Base-by-base conservation (phyloP, 1,140 invertebrate genomes). In the Ceratina australensis region DNA sequence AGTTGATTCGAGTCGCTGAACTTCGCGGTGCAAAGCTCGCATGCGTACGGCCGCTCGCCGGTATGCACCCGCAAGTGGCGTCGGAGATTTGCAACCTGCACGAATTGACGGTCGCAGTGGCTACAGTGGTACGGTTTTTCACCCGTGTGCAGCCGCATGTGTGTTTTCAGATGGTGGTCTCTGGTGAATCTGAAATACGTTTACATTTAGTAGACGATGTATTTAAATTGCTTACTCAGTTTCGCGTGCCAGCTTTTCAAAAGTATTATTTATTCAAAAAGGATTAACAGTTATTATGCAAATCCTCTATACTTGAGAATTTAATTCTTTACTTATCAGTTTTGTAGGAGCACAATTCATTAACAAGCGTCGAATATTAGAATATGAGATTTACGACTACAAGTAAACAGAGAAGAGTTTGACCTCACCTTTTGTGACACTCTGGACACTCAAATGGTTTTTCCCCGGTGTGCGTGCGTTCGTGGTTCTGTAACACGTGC, bases 401-500 rank as follows among this genome's bases (percentile, higher is more conserved):
- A 33, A 2, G 2, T 3, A 33, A 5, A 33, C 28, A 33, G 28
- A 33, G 5, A 50, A 50, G 16, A 20, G 2, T 26, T 0, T 28
- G 0, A 56, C 15, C 81, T 85, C 16, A 92, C 80, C 97, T 94
- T 90, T 99, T 98, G 83, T 98, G 96, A 90, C 98, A 99, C 90
- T 97, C 96, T 8, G 95, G 95, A 89, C 98, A 99, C 88, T 98
- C 96, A 92, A 99, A 99, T 0, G 98, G 98, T 87, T 99, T 98
- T 88, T 98, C 97, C 0, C 98, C 98, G 0, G 98, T 99, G 90
- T 99, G 98, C 0, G 98, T 99, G 66, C 98, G 95, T 82, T 98
- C 97, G 90, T 99, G 98, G 88, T 99, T 99, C 89, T 98, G 97
- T 22, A 98, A 92, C 3, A 98, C 97, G 90, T 98, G 97, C 88